A percentile compares a stretch with the other conserved stretches of the same genome.
Conservation (phyloP, 1,140 invertebrate species). For the Agraylea sexmaculata region DNA sequence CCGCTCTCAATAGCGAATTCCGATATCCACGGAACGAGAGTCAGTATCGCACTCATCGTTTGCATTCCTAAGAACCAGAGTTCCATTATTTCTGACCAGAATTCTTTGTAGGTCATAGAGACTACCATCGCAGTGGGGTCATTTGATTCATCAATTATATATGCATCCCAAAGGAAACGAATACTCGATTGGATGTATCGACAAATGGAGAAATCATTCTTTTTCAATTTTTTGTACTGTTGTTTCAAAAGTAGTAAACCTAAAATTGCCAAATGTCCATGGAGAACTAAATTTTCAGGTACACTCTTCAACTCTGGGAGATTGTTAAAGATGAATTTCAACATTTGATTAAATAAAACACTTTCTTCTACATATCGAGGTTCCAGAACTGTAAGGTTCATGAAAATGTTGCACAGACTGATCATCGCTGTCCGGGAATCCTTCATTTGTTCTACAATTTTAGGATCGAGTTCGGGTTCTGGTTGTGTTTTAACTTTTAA, state of each 20-base stretch:
- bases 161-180: slow-evolving; percentile 84
- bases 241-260: slow-evolving; percentile 76
- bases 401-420: slow-evolving; percentile 80
- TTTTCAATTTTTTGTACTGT: slow-evolving; percentile 65
- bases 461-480: slow-evolving; percentile 57
- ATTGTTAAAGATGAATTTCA: slow-evolving; percentile 79
- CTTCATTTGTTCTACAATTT: slow-evolving; percentile 66
- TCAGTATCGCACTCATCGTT: slow-evolving; percentile 69
- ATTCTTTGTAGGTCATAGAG: slow-evolving; percentile 70
- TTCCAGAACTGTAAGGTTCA: slow-evolving; percentile 85
- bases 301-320: slow-evolving; percentile 72
- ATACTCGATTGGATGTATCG: slow-evolving; percentile 79
- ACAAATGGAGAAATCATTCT: slow-evolving; percentile 77
- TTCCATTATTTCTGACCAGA: slow-evolving; percentile 81
- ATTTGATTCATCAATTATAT: slow-evolving; percentile 75
- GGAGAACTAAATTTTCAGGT: slow-evolving; percentile 70
- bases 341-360: slow-evolving; percentile 59
- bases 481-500: slow-evolving; percentile 59
- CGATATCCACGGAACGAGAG: slow-evolving; percentile 75
- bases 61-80: slow-evolving; percentile 91
- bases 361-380: slow-evolving; percentile 67
- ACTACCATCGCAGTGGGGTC: slow-evolving; percentile 70
- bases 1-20: slow-evolving; percentile 84
- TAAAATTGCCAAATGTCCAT: slow-evolving; percentile 72
- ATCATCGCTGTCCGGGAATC: slow-evolving; percentile 72